Evolutionary conservation across 1,140 invertebrate species (phyloP).

Genomic region (Musca domestica): DNA sequence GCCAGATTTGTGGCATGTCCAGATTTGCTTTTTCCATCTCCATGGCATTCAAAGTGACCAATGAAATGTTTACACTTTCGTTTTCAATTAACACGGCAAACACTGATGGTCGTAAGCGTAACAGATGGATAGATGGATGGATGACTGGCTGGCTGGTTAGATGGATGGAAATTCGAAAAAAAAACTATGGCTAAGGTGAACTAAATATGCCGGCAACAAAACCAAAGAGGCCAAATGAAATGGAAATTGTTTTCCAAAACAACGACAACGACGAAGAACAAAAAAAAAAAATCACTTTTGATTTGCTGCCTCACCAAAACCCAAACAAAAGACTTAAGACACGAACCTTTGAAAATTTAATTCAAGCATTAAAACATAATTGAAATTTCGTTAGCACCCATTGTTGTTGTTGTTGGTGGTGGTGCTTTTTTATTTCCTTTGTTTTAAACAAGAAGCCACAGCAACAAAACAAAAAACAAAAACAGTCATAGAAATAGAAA

Average conservation of each 20-base stretch:
- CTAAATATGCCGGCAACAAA: background rate
- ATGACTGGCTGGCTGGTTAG: no score
- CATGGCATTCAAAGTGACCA: background rate
- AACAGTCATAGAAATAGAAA: background rate
- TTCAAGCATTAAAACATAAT: background rate
- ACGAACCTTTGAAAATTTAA: constrained; percentile 13
- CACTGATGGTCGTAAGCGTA: background rate
- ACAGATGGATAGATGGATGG: background rate
- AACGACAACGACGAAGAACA: no score
- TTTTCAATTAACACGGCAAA: constrained; percentile 17
- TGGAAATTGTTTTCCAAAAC: background rate
- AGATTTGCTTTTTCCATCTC: no score
- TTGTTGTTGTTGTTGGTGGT: no score
- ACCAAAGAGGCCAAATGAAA: background rate
- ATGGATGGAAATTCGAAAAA: no score
- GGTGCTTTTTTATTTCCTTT: background rate
- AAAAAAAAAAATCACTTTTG: background rate
- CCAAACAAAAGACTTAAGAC: constrained; percentile 28
- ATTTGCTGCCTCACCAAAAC: background rate
- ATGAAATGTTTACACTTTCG: constrained; percentile 20
- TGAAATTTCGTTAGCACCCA: background rate
- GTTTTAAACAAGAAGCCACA: background rate
- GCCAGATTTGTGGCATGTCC: no score
- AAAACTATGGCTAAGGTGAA: no score
- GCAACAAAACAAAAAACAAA: no score